These are phyloP conservation scores for Platycheirus rosarum DNA, from an alignment of 2,888 invertebrate genomes.

Conservation along the genomic window DNA sequence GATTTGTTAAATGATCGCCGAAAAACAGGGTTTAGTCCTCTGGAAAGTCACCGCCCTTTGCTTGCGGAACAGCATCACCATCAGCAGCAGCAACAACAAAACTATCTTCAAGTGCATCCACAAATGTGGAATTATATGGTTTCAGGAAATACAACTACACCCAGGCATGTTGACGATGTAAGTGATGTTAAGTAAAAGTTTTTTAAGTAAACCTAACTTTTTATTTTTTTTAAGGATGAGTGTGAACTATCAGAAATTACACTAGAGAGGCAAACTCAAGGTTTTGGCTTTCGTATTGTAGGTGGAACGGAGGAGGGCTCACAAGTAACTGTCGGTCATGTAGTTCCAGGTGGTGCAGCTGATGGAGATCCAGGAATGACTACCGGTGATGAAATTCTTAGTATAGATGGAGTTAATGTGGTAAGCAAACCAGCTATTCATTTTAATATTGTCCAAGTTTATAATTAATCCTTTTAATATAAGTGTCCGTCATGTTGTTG, in stretches of 20 bases:
- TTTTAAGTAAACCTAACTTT: background rate
- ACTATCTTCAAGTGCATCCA: constrained; percentile 48
- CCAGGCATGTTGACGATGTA: constrained; percentile 62
- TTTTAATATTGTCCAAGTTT: too few species aligned
- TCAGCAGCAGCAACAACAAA: constrained; percentile 69
- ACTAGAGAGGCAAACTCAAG: constrained; percentile 93
- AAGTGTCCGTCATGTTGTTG: too few species aligned
- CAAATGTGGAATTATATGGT: constrained; percentile 67
- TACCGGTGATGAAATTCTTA: constrained; percentile 96
- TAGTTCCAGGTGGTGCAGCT: constrained; percentile 97
- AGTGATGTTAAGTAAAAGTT: constrained; percentile 22
- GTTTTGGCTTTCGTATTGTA: constrained; percentile 98
- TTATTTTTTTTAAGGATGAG: constrained; percentile 75
- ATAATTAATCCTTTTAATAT: too few species aligned
- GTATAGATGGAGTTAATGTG: constrained; percentile 94
- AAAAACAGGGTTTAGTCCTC: constrained; percentile 80
- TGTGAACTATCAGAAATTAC: constrained; percentile 85
- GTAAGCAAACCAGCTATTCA: too few species aligned
- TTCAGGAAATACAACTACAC: constrained; percentile 43
- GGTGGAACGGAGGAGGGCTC: constrained; percentile 99
- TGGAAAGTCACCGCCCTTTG: constrained; percentile 77
- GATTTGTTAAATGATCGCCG: constrained; percentile 81
- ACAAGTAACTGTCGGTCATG: constrained; percentile 97
- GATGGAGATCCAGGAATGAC: constrained; percentile 94
- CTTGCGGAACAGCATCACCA: constrained; percentile 38